phyloP scores from a whole-genome alignment of 2,113 vertebrate species.

The Xerus inauris region DNA sequence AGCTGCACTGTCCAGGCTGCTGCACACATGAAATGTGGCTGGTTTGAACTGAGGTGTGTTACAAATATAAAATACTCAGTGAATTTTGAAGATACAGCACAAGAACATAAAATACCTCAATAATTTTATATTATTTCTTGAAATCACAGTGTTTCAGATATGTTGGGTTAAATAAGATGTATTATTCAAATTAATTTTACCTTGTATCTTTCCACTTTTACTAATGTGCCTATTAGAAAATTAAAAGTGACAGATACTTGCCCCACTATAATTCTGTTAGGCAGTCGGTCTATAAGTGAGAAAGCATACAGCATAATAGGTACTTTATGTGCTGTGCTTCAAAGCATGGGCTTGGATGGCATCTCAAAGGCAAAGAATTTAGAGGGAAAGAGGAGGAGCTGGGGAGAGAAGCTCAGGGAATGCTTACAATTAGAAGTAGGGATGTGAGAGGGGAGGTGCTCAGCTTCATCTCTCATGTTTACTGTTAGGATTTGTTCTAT shows the following conservation, averaged over 20 bases:
- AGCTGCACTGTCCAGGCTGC: neutral
- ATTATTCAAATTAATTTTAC: constrained; percentile 17
- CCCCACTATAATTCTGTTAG: neutral
- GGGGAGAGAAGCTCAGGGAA: neutral
- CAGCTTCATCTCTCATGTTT: neutral
- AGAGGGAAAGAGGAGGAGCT: neutral
- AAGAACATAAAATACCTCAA: neutral
- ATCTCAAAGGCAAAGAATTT: neutral
- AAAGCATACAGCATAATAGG: neutral
- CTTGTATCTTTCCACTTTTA: neutral
- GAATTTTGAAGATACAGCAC: neutral
- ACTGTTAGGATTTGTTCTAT: neutral
- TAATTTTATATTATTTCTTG: neutral
- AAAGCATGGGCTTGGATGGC: neutral
- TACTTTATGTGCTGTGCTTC: neutral
- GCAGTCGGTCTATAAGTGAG: neutral
- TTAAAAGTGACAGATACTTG: neutral
- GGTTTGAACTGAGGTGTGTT: neutral
- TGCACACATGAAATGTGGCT: neutral
- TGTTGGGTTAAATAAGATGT: neutral
- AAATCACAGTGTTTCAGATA: neutral
- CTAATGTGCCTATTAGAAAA: neutral
- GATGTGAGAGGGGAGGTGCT: neutral
- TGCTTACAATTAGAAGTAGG: neutral
- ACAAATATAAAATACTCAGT: neutral